Base-by-base conservation (phyloP, 1,140 invertebrate species). In the Drosophila virilis region DNA sequence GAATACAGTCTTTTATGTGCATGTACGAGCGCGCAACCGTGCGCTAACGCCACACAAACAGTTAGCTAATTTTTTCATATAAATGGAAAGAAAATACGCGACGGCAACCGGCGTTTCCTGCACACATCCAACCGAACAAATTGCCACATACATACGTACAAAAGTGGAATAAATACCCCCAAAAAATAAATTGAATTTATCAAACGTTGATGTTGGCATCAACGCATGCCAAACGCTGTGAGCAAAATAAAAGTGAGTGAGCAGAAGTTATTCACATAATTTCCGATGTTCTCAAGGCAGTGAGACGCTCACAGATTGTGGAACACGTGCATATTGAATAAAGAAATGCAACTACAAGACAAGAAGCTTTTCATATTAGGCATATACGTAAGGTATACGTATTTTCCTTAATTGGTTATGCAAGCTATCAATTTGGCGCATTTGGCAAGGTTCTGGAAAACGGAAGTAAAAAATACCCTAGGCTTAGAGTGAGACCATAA, bases 171-270 rank as follows among this genome's bases (percentile, higher is more conserved):
- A 78, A 78, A 75, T 76, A 64, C 50, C 43, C 52, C 80, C n/a
- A 74, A 72, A 82, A 82, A 79, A 80, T 84, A 83, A 86, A 86
- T 86, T 86, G 79, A 86, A 88, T 86, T 86, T 88, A 88, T 83
- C 83, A 86, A 77, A 37, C 68, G 78, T 70, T 78, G 78, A 79
- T 68, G 65, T 69, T 55, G 42, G 37, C 37, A 51, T 48, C 37
- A 35, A 35, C 58, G 12, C 17, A 37, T 28, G 28, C 28, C 48
- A 60, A 69, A 48, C 32, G 28, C 17, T 64, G 22, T 52, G 32
- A 22, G 38, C 37, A 40, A 1, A 46, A 37, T 32, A 17, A 60
- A 65, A 52, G 28, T 57, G 52, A 67, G 66, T 43, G 17, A 62
- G 59, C 52, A 61, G 8, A 43, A 74, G 64, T 74, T 81, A 46